A percentile compares a stretch with the other conserved stretches of the same genome.
These are phyloP conservation scores for Nymphalis io DNA, from an alignment of 1,140 invertebrate species.

Conservation along the genomic window DNA sequence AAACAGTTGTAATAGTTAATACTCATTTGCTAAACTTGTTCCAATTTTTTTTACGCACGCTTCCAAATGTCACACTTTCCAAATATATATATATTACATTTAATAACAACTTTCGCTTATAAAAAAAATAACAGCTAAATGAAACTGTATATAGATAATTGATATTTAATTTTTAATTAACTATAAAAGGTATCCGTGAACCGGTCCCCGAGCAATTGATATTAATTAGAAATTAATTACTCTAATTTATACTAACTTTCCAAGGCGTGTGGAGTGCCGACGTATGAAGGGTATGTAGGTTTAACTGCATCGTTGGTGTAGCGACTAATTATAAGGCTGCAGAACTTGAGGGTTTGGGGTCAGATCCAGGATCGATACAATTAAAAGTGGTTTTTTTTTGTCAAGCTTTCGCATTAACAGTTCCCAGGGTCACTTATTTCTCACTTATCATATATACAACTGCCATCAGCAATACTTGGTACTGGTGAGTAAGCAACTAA, in stretches of 20 bases:
- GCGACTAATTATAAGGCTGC: too few relatives aligned
- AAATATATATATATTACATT: not conserved
- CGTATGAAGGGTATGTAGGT: not conserved
- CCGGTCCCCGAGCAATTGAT: constrained; percentile 32
- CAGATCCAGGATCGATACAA: too few relatives aligned
- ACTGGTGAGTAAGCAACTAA: too few relatives aligned
- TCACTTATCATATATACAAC: too few relatives aligned
- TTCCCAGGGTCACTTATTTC: too few relatives aligned
- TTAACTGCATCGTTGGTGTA: not conserved
- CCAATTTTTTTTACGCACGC: too few relatives aligned
- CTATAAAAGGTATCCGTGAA: constrained; percentile 21
- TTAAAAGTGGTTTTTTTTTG: too few relatives aligned
- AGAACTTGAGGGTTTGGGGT: too few relatives aligned
- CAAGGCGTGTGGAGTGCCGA: not conserved
- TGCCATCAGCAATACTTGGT: too few relatives aligned
- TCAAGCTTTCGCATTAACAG: too few relatives aligned
- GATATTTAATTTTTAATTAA: constrained; percentile 18
- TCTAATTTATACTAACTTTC: constrained; percentile 23
- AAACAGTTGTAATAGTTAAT: not conserved
- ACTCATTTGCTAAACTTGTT: not conserved
- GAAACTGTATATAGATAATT: not conserved
- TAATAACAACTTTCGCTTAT: not conserved
- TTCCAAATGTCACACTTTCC: not conserved
- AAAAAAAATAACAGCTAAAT: not conserved
- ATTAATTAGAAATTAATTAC: constrained; percentile 44